A percentile compares a stretch with the other conserved stretches of the same genome.
phyloP scores from a whole-genome alignment of 2,113 vertebrate species.

The Ictidomys tridecemlineatus region DNA sequence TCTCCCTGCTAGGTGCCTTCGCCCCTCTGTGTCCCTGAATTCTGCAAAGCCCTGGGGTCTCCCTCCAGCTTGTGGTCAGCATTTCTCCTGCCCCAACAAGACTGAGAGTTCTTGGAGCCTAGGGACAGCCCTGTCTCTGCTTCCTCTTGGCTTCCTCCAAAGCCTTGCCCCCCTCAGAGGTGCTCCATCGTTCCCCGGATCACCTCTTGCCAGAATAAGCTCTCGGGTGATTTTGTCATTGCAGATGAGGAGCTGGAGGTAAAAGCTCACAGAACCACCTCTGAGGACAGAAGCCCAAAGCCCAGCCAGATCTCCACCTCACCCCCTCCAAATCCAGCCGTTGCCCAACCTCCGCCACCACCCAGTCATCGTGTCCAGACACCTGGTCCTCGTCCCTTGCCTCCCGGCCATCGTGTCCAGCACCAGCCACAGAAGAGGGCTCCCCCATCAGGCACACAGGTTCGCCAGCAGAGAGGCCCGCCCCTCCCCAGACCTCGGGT shows the following conservation, averaged over 20 bases:
- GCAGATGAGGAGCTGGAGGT: slow-evolving; percentile 71
- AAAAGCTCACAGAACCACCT: neutral
- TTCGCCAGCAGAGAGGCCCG: slow-evolving; percentile 75
- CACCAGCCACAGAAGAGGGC: slow-evolving; percentile 59
- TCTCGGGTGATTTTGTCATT: slow-evolving; percentile 28
- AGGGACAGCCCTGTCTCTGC: neutral
- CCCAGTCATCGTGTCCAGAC: slow-evolving; percentile 36
- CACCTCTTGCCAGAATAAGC: neutral
- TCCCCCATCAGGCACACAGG: neutral
- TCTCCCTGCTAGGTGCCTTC: neutral
- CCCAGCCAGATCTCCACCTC: neutral
- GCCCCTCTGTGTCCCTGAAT: neutral
- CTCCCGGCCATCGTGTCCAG: slow-evolving; percentile 35
- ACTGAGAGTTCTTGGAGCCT: neutral
- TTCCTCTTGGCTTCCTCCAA: neutral
- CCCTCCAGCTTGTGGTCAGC: no score
- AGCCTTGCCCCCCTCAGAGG: no score
- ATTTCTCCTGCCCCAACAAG: neutral
- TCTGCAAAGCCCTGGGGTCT: neutral
- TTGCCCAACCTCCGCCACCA: neutral
- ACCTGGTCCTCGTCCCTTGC: neutral
- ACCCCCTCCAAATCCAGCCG: no score
- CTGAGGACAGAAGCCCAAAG: neutral
- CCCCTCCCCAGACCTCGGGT: slow-evolving; percentile 79
- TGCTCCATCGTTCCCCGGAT: fast-evolving